phyloP scores from a whole-genome alignment of 2,113 vertebrate genomes.

The Trichechus manatus region DNA sequence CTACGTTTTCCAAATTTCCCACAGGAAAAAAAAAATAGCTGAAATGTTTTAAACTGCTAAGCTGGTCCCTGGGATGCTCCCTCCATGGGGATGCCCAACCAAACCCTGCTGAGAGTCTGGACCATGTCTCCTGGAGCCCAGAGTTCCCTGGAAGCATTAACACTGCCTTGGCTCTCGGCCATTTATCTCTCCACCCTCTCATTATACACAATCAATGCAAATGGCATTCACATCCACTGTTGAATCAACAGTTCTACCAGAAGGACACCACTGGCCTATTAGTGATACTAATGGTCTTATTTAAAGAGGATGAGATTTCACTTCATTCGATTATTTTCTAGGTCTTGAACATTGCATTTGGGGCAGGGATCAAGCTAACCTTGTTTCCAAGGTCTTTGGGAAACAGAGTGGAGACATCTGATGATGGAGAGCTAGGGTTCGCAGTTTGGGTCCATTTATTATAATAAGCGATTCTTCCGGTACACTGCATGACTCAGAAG shows the following conservation, averaged over 20 bases:
- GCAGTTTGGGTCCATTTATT: background rate
- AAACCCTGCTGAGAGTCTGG: background rate
- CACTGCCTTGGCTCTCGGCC: background rate
- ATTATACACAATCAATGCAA: background rate
- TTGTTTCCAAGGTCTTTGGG: background rate
- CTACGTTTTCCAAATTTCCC: background rate
- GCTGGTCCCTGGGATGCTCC: background rate
- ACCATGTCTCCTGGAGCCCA: background rate
- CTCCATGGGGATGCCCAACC: too few relatives aligned
- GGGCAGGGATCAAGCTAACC: background rate
- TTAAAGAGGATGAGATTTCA: constrained; percentile 1
- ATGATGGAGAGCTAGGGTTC: background rate
- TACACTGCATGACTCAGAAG: background rate
- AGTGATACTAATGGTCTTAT: background rate
- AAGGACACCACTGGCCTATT: background rate
- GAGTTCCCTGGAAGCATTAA: background rate
- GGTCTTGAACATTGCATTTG: constrained; percentile 5
- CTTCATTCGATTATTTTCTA: constrained; percentile 51
- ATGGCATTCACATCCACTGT: background rate
- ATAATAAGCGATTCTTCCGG: background rate
- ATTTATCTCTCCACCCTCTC: background rate
- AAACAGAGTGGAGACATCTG: background rate
- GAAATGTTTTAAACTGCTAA: background rate
- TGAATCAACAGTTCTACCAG: constrained; percentile 17
- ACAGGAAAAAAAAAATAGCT: background rate